phyloP scores from a whole-genome alignment of 2,113 vertebrate species.

The Sisor rabdophorus region DNA sequence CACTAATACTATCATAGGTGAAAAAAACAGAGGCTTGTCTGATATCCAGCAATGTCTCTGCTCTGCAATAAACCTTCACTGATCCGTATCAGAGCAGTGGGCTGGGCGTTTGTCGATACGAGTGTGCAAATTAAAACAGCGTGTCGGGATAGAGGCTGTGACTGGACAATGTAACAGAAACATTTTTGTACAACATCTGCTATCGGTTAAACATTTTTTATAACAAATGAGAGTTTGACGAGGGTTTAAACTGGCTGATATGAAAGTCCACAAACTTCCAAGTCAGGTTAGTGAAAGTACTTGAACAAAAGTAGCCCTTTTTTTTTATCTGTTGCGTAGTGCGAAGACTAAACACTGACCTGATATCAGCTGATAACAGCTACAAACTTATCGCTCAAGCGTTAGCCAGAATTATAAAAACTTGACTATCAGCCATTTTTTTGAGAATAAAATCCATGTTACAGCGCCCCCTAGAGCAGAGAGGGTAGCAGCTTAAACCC shows the following conservation, averaged over 20 bases:
- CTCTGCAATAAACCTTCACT: neutral
- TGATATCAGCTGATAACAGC: neutral
- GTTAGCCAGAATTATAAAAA: neutral
- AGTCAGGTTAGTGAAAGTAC: neutral
- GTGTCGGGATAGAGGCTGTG: neutral
- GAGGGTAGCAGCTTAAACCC: too few relatives aligned
- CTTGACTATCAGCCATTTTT: neutral
- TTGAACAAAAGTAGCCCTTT: too few relatives aligned
- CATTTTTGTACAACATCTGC: neutral
- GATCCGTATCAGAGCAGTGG: neutral
- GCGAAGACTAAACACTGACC: neutral
- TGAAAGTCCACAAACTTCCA: neutral
- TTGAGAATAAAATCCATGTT: too few relatives aligned
- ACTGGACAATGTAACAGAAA: neutral
- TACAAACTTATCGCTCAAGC: neutral
- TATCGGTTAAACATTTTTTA: conserved; percentile 1
- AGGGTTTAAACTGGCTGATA: neutral
- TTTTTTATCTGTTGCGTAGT: neutral
- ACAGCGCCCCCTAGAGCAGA: too few relatives aligned
- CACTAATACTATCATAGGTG: too few relatives aligned
- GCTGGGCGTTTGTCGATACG: neutral
- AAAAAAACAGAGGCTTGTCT: neutral
- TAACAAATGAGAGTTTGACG: neutral
- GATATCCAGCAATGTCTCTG: neutral
- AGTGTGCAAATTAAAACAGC: conserved; percentile 7